These are phyloP conservation scores for Lasiurus borealis DNA, from an alignment of 2,113 vertebrate species.

Conservation along the genomic window DNA sequence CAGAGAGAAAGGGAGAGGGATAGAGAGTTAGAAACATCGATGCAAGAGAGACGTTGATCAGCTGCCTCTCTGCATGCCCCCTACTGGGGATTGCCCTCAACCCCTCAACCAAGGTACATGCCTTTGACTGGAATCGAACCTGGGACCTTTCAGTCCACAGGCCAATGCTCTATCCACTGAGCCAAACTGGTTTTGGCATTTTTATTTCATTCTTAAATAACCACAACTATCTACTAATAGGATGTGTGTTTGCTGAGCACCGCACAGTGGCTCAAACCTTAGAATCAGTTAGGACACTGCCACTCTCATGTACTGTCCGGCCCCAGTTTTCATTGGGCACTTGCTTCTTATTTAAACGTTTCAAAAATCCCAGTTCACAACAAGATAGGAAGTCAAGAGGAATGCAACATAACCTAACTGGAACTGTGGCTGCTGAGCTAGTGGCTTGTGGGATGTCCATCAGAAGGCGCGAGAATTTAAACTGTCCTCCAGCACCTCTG, in stretches of 20 bases:
- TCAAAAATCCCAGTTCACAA: not conserved
- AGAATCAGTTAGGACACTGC: no score
- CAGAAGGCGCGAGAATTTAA: not conserved
- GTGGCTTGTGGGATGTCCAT: not conserved
- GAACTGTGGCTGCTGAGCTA: not conserved
- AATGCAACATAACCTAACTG: not conserved
- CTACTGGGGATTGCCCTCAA: no score
- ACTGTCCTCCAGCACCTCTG: not conserved
- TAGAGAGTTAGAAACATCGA: no score
- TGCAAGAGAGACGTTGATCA: no score
- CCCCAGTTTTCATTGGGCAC: not conserved
- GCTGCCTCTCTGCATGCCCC: no score
- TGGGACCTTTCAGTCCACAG: no score
- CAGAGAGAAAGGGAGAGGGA: no score
- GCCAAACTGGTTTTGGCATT: not conserved
- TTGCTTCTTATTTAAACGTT: not conserved
- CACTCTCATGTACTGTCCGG: not conserved
- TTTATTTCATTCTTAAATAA: conserved; percentile 15
- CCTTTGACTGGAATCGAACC: no score
- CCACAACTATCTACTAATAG: not conserved
- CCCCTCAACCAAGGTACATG: no score
- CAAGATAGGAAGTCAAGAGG: not conserved
- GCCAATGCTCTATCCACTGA: no score
- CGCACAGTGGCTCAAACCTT: not conserved
- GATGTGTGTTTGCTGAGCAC: not conserved